Evolutionary conservation across 2,888 invertebrate genomes (phyloP).

Genomic region (Harpagoxenus sublaevis): DNA sequence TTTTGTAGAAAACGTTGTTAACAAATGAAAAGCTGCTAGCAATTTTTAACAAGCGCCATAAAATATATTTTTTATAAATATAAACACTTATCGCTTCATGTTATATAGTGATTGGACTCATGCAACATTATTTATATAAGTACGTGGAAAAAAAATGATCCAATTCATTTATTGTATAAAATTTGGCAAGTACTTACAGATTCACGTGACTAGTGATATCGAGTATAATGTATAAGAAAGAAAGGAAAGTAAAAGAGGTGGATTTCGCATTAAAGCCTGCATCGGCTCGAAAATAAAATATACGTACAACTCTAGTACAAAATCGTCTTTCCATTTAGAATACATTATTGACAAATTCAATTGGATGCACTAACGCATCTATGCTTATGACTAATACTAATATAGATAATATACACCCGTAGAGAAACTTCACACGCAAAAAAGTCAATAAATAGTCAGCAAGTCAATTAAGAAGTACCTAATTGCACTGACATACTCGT

Average conservation of each 20-base stretch:
- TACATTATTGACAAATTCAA: background rate
- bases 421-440: background rate
- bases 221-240: conserved; percentile 25
- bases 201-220: conserved; percentile 21
- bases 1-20: background rate
- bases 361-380: background rate
- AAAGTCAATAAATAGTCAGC: background rate
- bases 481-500: background rate
- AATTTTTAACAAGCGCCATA: background rate
- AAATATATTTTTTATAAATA: conserved; percentile 6
- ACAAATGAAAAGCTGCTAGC: background rate
- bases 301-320: background rate
- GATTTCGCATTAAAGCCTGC: conserved; percentile 10
- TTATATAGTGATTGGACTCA: conserved; percentile 22
- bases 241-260: background rate
- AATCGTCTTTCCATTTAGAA: background rate
- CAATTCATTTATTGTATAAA: conserved; percentile 63
- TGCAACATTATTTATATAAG: conserved; percentile 30
- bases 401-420: background rate
- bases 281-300: background rate
- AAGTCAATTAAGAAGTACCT: background rate
- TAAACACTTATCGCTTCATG: conserved; percentile 2
- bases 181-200: conserved; percentile 67
- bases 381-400: conserved; percentile 9
- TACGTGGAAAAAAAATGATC: conserved; percentile 47